A percentile compares a stretch with the other conserved stretches of the same genome.
Conservation (phyloP, 2,888 invertebrate genomes). For the Amphipoea oculea region DNA sequence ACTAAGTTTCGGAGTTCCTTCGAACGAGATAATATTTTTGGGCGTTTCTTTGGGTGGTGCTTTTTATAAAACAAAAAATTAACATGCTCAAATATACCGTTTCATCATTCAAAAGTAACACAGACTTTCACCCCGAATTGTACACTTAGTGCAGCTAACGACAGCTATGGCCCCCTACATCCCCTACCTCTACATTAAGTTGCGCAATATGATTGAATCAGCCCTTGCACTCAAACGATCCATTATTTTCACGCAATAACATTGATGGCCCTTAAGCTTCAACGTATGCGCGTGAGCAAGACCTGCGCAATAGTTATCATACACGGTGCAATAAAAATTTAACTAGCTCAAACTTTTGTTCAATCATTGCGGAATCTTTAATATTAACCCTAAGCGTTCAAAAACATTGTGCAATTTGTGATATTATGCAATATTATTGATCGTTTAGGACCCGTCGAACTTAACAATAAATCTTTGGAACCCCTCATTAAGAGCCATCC, state of each 20-base stretch:
- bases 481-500: background rate
- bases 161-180: too few relatives aligned
- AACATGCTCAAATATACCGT: background rate
- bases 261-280: too few relatives aligned
- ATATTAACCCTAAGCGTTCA: background rate
- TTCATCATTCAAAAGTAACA: background rate
- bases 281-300: too few relatives aligned
- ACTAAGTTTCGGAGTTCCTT: conserved; percentile 31
- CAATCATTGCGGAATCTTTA: background rate
- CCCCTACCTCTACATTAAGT: too few relatives aligned
- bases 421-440: background rate
- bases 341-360: background rate
- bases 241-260: too few relatives aligned
- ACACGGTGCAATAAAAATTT: too few relatives aligned
- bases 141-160: too few relatives aligned
- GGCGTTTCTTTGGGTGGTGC: conserved; percentile 15
- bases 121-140: too few relatives aligned
- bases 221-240: too few relatives aligned
- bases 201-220: too few relatives aligned
- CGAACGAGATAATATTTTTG: conserved; percentile 27
- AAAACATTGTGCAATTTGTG: background rate
- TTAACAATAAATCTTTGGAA: background rate
- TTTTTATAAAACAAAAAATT: conserved; percentile 3
- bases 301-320: too few relatives aligned
- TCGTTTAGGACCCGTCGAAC: background rate